Evolutionary conservation across 2,888 invertebrate genomes (phyloP).

Genomic region (Diarsia brunnea): DNA sequence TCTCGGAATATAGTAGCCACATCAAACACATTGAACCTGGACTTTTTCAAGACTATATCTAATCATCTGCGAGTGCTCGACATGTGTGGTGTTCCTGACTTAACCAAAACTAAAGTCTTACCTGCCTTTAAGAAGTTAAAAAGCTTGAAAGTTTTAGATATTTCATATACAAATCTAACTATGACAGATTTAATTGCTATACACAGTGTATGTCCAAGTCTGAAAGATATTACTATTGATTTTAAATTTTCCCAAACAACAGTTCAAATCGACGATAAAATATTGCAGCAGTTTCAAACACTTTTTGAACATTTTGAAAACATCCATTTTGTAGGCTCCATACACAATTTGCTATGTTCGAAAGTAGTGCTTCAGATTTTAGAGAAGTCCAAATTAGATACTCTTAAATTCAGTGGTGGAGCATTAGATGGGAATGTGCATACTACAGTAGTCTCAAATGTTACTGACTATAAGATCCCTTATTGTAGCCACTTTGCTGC

Average conservation of each 20-base stretch:
- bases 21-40: conserved; percentile 72
- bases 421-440: conserved; percentile 59
- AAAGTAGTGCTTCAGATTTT: conserved; percentile 72
- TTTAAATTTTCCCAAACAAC: conserved; percentile 73
- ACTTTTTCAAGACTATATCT: conserved; percentile 78
- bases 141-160: conserved; percentile 76
- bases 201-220: conserved; percentile 76
- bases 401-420: conserved; percentile 74
- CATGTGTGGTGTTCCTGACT: conserved; percentile 77
- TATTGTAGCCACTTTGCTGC: conserved; percentile 70
- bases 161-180: conserved; percentile 80
- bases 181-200: conserved; percentile 79
- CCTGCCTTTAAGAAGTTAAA: conserved; percentile 76
- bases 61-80: conserved; percentile 75
- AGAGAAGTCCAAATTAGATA: conserved; percentile 72
- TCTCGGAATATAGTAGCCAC: conserved; percentile 77
- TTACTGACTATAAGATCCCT: conserved; percentile 31
- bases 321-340: conserved; percentile 80
- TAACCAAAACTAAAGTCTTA: conserved; percentile 74
- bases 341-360: conserved; percentile 74
- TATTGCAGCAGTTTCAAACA: conserved; percentile 72
- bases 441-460: conserved; percentile 21
- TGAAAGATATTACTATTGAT: conserved; percentile 79
- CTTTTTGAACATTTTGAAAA: conserved; percentile 79
- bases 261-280: conserved; percentile 53